Evolutionary conservation across 2,797 vertebrate genomes (phyloP), one percentile per base, ranked within the genome.

Genomic region (Ataeniobius toweri): DNA sequence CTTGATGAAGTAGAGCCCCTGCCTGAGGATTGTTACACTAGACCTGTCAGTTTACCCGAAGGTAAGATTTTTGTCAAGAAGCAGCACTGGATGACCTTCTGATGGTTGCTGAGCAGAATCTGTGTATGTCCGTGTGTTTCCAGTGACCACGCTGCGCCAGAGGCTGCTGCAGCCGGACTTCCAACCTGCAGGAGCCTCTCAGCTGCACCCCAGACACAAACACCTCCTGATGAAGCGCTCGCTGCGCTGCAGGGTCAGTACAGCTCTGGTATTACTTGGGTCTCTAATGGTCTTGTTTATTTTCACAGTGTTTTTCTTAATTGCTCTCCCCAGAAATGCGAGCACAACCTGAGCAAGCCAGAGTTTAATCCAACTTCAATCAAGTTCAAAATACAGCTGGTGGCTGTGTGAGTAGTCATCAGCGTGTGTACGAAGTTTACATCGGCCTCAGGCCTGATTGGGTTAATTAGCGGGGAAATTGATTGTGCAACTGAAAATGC

Each of bases 291-390:
- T 22, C 16, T 36, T 56, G 8, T 53, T 67, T 31, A 59, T 77
- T 56, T 78, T 24, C 68, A 81, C 58, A 10, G 16, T 36, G 3
- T 41, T 44, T 71, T 20, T 76, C 12, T 88, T 77, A 10, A 63
- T 59, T 71, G 55, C 39, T 56, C 73, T 70, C 73, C 84, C 39
- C 93, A 99, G 98, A 99, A 98, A 96, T 99, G 98, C 91, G 98
- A 99, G 91, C 98, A 99, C 94, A 99, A 99, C 93, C 91, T 99
- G 94, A 99, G 98, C 95, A 99, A 99, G 88, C 98, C 98, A 9
- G 98, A 99, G 92, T 99, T 99, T 92, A 99, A 99, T 92, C 98
- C 98, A 58, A 99, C 98, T 28, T 99, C 98, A 79, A 99, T 99
- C 91, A 99, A 99, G 95, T 99, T 99, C 93, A 99, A 99, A 96